Base-by-base conservation (phyloP, 2,888 invertebrate species). In the Camptogramma bilineatum region DNA sequence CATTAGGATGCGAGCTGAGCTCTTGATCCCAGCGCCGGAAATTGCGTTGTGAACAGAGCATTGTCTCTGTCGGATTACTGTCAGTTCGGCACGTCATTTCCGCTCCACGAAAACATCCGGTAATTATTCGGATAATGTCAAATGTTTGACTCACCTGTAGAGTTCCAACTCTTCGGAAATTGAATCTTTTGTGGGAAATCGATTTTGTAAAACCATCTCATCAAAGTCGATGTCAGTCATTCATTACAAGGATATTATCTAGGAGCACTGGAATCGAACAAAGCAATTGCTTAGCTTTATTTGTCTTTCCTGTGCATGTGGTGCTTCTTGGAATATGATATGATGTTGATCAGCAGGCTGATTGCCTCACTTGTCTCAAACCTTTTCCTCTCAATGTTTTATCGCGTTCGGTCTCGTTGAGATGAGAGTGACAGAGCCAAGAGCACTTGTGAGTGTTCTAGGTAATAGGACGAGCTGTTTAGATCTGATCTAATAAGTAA, bases 21-120 rank as follows among this genome's bases (percentile, higher is more conserved):
- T 72, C 76, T 79, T 77, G 75, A 81, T 80, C 79, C 76, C 68
- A 76, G 76, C 74, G 70, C 79, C 85, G 91, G 90, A 91, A 89
- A 91, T 91, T 91, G 82, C 83, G 77, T 85, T 74, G 79, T 82
- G 81, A 85, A 79, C 75, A 79, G 80, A 81, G 86, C 88, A 87
- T 84, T 90, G 88, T 88, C 86, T 86, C 78, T 75, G 80, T 81
- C 68, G 82, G 84, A 88, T 87, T 86, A 86, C 87, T 87, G 87
- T 85, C 86, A 81, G 86, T 87, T 87, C 83, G 81, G 83, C 82
- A 85, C 85, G 83, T 85, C 86, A 88, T 90, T 88, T 90, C 90
- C 90, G 84, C 74, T 83, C 82, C 79, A 81, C 77, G 82, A 84
- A 87, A 88, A 87, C 82, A 85, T 86, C 84, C 84, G 83, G 83